Evolutionary conservation across 2,113 vertebrate genomes (phyloP).

Genomic region (Galeopterus variegatus): DNA sequence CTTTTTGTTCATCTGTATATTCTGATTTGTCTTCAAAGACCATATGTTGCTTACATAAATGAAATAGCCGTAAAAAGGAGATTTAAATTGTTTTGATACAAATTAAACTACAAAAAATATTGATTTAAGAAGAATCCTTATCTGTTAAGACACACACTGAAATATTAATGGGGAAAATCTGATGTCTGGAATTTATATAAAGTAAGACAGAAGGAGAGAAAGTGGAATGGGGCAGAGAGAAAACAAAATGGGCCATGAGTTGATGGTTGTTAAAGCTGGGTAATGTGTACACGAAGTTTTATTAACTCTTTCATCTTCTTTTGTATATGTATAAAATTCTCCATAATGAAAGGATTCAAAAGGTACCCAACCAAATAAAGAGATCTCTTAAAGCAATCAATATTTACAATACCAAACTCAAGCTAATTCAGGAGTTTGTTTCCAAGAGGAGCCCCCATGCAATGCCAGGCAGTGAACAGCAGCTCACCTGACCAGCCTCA

Average conservation of each 20-base stretch:
- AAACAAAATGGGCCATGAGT: neutral
- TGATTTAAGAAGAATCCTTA: neutral
- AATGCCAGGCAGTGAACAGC: neutral
- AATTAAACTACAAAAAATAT: neutral
- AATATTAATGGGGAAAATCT: neutral
- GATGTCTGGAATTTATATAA: neutral
- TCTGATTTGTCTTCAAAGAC: neutral
- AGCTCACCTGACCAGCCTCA: neutral
- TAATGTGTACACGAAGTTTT: neutral
- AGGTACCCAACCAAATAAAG: neutral
- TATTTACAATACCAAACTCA: neutral
- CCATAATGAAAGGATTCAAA: neutral
- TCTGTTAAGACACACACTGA: neutral
- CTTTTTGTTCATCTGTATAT: neutral
- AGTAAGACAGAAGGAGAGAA: neutral
- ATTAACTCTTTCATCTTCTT: neutral
- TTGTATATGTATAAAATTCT: neutral
- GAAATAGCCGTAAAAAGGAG: neutral
- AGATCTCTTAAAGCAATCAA: neutral
- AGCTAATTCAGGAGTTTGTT: neutral
- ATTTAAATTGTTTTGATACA: constrained; percentile 10
- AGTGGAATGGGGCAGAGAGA: neutral
- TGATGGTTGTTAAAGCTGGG: neutral
- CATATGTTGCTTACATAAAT: neutral
- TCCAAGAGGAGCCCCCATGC: neutral